A percentile compares a stretch with the other conserved stretches of the same genome.
Conservation (phyloP, 2,888 invertebrate genomes). For the Drosophila suboccidentalis region DNA sequence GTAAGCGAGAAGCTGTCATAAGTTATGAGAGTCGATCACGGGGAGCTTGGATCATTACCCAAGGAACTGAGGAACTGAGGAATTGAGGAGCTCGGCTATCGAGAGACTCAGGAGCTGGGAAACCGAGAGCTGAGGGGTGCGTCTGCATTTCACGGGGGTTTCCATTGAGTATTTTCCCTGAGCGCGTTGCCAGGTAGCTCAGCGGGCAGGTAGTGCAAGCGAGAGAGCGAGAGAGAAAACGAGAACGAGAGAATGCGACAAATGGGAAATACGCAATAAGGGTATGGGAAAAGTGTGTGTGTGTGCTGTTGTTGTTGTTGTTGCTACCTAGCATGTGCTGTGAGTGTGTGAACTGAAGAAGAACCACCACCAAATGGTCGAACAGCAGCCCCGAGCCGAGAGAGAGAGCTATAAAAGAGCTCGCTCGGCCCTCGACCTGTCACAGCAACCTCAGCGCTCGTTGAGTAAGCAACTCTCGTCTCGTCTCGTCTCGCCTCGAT, state of each 20-base stretch:
- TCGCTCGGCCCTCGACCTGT: conserved; percentile 81
- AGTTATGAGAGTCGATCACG: conserved; percentile 64
- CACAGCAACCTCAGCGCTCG: conserved; percentile 83
- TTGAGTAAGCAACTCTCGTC: conserved; percentile 73
- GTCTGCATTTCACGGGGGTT: conserved; percentile 57
- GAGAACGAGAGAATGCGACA: conserved; percentile 27
- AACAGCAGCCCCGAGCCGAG: conserved; percentile 40
- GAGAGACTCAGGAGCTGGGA: not conserved
- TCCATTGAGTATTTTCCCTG: conserved; percentile 35
- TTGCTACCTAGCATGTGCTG: conserved; percentile 66
- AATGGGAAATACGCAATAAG: conserved; percentile 78
- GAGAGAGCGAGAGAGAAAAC: conserved; percentile 35
- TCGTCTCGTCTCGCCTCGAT: conserved; percentile 26
- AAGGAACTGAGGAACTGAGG: conserved; percentile 5
- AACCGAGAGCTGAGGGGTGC: conserved; percentile 56
- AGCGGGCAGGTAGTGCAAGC: conserved; percentile 42
- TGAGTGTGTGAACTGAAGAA: conserved; percentile 63
- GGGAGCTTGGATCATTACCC: conserved; percentile 49
- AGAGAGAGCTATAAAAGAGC: conserved; percentile 78
- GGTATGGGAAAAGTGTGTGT: conserved; percentile 68
- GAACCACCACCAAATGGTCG: conserved; percentile 72
- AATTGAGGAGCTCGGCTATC: not conserved
- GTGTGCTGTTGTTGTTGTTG: conserved; percentile 39
- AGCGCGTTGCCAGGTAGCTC: conserved; percentile 49
- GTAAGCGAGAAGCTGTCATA: conserved; percentile 68